Percentiles rank a stretch among this genome's conserved stretches.
These are phyloP conservation scores for Pseudachorutes palmiensis DNA, from an alignment of 1,140 invertebrate genomes.

Conservation along the genomic window DNA sequence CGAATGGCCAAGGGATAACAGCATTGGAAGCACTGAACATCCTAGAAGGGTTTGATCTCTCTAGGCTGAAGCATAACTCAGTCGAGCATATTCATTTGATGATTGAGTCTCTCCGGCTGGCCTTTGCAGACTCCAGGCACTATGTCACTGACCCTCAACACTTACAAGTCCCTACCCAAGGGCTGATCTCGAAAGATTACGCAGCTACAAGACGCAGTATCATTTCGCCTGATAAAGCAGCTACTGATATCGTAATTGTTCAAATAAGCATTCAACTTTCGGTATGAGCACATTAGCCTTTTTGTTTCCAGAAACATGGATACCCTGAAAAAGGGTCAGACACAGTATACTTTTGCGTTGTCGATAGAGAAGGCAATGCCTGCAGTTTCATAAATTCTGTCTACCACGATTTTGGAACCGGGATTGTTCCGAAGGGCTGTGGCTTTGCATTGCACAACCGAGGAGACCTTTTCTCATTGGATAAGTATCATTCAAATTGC, in stretches of 20 bases:
- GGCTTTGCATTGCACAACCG: slow-evolving; percentile 44
- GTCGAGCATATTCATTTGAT: slow-evolving; percentile 43
- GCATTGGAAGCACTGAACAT: slow-evolving; percentile 44
- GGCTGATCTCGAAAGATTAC: slow-evolving; percentile 42
- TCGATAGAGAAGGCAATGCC: slow-evolving; percentile 44
- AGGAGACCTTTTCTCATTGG: slow-evolving; percentile 34
- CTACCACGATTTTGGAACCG: slow-evolving; percentile 44
- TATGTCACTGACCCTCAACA: slow-evolving; percentile 42
- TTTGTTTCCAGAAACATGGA: slow-evolving; percentile 37
- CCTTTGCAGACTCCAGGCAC: slow-evolving; percentile 42
- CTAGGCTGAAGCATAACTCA: slow-evolving; percentile 39
- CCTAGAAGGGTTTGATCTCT: slow-evolving; percentile 41
- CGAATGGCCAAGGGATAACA: slow-evolving; percentile 44
- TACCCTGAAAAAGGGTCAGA: slow-evolving; percentile 36
- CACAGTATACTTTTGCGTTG: slow-evolving; percentile 45
- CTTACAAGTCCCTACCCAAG: slow-evolving; percentile 39
- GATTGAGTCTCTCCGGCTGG: slow-evolving; percentile 43
- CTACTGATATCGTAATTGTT: slow-evolving; percentile 23
- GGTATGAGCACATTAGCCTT: too few relatives aligned
- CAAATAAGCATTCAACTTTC: too few relatives aligned
- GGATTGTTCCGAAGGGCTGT: slow-evolving; percentile 44
- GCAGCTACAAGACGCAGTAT: slow-evolving; percentile 40
- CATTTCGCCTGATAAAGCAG: slow-evolving; percentile 38
- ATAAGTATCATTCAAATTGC: slow-evolving; percentile 24
- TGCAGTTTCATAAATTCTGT: slow-evolving; percentile 44